A percentile compares a stretch with the other conserved stretches of the same genome.
Evolutionary conservation across 1,140 invertebrate species (phyloP).

Genomic region (Diplogasteroides magnus): DNA sequence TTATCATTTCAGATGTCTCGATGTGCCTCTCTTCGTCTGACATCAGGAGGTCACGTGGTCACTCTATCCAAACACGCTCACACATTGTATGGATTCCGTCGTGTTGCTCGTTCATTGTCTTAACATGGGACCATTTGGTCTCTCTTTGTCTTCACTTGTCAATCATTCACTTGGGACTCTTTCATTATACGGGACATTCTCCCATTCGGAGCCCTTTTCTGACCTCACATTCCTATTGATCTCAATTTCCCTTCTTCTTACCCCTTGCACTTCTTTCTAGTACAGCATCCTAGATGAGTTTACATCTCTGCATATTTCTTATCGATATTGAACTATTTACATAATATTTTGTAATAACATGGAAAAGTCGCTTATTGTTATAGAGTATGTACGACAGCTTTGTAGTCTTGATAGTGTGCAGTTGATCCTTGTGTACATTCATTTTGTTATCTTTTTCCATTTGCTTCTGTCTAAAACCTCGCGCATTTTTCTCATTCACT

Average conservation of each 20-base stretch:
- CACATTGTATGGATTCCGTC: slow-evolving; percentile 81
- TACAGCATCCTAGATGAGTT: slow-evolving; percentile 3
- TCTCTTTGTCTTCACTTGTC: slow-evolving; percentile 8
- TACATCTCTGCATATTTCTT: neutral
- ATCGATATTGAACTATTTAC: neutral
- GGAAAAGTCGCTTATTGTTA: neutral
- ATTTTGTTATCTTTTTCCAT: too few species aligned
- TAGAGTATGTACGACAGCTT: neutral
- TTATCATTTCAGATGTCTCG: slow-evolving; percentile 68
- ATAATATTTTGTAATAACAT: neutral
- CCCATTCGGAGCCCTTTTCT: neutral
- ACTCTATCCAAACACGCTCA: slow-evolving; percentile 97
- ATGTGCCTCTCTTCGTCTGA: slow-evolving; percentile 92
- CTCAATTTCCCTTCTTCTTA: neutral
- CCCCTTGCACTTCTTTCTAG: slow-evolving; percentile 1
- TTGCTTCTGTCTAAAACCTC: too few species aligned
- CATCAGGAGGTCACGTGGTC: slow-evolving; percentile 88
- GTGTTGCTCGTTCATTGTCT: slow-evolving; percentile 1
- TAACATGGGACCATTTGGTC: slow-evolving; percentile 5
- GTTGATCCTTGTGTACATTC: neutral
- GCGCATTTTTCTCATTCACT: too few species aligned
- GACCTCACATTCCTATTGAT: too few species aligned
- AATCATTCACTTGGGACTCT: slow-evolving; percentile 11
- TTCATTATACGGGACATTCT: neutral
- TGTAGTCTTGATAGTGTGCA: neutral